These are phyloP conservation scores for Halichoeres trimaculatus DNA, from an alignment of 2,113 vertebrate genomes.

Conservation along the genomic window DNA sequence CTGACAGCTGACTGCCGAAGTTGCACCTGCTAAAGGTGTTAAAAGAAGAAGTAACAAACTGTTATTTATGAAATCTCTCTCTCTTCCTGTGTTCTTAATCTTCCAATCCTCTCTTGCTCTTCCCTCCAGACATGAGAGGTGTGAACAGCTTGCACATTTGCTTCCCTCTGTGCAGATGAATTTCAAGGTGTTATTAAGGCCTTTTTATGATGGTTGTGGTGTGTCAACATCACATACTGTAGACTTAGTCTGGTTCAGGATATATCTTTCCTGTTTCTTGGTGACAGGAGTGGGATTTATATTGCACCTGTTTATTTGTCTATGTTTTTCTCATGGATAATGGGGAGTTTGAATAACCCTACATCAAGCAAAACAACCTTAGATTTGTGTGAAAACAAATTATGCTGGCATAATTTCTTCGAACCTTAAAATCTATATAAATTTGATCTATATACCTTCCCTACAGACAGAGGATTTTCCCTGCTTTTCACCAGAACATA, in stretches of 20 bases:
- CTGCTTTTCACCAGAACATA: too few species aligned
- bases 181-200: slow-evolving; percentile 41
- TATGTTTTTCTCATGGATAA: not conserved
- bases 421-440: not conserved
- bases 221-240: slow-evolving; percentile 22
- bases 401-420: not conserved
- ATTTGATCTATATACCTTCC: not conserved
- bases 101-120: slow-evolving; percentile 36
- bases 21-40: slow-evolving; percentile 48
- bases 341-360: not conserved
- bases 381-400: slow-evolving; percentile 1
- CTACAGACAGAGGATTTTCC: not conserved
- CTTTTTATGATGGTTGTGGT: slow-evolving; percentile 16
- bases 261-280: not conserved
- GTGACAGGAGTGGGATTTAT: not conserved
- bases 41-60: slow-evolving; percentile 48
- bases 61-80: slow-evolving; percentile 39
- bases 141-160: slow-evolving; percentile 57
- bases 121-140: slow-evolving; percentile 36
- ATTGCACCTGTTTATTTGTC: not conserved
- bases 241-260: not conserved
- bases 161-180: slow-evolving; percentile 41
- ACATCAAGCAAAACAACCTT: not conserved
- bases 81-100: slow-evolving; percentile 32
- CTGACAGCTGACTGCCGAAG: slow-evolving; percentile 38